Evolutionary conservation across 2,888 invertebrate species (phyloP).

Genomic region (Spodoptera exigua): DNA sequence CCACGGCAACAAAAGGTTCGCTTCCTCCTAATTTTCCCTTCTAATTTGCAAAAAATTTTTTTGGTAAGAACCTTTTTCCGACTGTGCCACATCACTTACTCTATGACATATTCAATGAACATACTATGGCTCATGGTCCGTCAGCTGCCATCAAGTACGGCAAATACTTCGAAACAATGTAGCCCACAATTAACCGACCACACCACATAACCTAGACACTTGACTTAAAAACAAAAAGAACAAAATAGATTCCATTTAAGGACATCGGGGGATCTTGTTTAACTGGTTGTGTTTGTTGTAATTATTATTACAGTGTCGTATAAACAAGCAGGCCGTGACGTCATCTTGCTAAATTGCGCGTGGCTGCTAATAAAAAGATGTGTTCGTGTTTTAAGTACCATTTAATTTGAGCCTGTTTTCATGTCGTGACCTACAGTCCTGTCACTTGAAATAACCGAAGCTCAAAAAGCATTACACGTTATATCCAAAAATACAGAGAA

Average conservation of each 20-base stretch:
- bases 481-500: too few species aligned
- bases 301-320: constrained; percentile 57
- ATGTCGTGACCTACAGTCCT: background rate
- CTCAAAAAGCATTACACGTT: too few species aligned
- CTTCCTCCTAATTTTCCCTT: too few species aligned
- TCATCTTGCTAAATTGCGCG: constrained; percentile 59
- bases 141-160: constrained; percentile 70
- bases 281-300: constrained; percentile 48
- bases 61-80: too few species aligned
- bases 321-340: constrained; percentile 60
- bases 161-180: constrained; percentile 64
- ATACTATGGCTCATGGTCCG: constrained; percentile 51
- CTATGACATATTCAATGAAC: constrained; percentile 55
- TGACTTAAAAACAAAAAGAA: constrained; percentile 23
- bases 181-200: constrained; percentile 42
- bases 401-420: constrained; percentile 30
- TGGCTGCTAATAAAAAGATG: constrained; percentile 46
- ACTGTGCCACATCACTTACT: constrained; percentile 32
- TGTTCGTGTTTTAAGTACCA: constrained; percentile 32
- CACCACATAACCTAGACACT: constrained; percentile 49
- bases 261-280: constrained; percentile 30
- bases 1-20: too few species aligned
- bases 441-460: background rate
- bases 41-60: too few species aligned
- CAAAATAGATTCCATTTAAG: constrained; percentile 16